Base-by-base conservation (phyloP, 2,888 invertebrate species). In the Hipparchia semele region DNA sequence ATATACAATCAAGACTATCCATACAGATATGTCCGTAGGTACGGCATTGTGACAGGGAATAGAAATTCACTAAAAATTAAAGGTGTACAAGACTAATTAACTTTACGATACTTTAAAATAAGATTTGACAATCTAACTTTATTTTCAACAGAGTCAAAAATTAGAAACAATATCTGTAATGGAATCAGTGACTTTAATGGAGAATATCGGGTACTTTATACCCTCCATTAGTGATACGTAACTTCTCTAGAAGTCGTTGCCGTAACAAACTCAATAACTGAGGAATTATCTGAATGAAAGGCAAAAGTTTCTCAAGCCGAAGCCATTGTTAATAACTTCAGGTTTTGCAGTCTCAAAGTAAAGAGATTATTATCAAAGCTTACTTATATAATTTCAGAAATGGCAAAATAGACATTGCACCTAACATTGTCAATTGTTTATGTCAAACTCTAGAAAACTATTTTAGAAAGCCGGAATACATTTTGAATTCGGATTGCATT, bases 291-390 rank as follows among this genome's bases (percentile, higher is more conserved):
- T 9, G 13, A 53, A 64, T 59, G 23, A 59, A 59, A 45, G n/a
- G 39, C 39, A 33, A 64, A 69, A 69, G 65, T 66, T 49, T 58
- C 39, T 71, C 62, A 23, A 68, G 68, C 73, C 65, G 71, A 71
- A 68, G 68, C 65, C 59, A 53, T 69, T 59, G 65, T 60, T 66
- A 69, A 69, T 72, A 39, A 33, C 68, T 46, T 54, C 66, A 72
- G 68, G 68, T 61, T 65, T 69, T 39, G 33, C 60, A 59, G 39
- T 13, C 45, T 60, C 51, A n/a, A 71, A 71, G 60, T 45, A 64
- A 49, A 33, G 65, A 12, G 65, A 65, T 53, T 65, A 65, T 53
- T 65, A 65, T 53, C 51, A 65, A 53, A 33, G 65, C 53, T 33
- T 53, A 33, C 65, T 53, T 53, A 65, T 53, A 65, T 51, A 53